Conservation (phyloP, 1,140 invertebrate species). For the Orchesella cincta region DNA sequence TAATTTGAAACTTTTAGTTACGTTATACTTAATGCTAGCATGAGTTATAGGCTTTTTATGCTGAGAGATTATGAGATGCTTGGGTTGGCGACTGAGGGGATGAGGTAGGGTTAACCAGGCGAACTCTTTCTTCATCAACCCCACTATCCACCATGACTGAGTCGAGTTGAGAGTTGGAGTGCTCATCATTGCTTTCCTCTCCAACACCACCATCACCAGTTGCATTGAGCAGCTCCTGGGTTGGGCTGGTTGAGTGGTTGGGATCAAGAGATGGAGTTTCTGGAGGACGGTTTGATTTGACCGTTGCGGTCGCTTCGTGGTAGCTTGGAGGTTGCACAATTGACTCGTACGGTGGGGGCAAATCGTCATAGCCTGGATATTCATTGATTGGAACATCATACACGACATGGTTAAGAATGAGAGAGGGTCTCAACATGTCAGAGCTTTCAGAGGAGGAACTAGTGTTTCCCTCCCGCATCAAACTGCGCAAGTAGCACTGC, state of each 20-base stretch:
- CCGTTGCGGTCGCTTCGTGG: constrained; percentile 10
- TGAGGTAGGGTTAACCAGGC: background rate
- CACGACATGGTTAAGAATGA: constrained; percentile 23
- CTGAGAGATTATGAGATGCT: background rate
- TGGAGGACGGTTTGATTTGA: background rate
- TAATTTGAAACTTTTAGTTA: no score
- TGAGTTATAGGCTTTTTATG: no score
- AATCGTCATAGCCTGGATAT: constrained; percentile 15
- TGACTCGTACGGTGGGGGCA: constrained; percentile 32
- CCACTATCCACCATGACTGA: no score
- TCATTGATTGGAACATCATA: constrained; percentile 34
- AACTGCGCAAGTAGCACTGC: background rate
- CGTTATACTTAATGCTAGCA: no score
- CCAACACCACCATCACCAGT: no score
- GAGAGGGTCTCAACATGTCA: background rate
- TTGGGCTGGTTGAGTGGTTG: no score
- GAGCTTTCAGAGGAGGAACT: background rate
- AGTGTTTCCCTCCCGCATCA: constrained; percentile 5
- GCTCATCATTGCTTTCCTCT: no score
- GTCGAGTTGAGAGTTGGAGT: no score
- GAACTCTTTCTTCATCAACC: background rate
- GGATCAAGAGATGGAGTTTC: background rate
- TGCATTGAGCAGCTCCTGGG: no score
- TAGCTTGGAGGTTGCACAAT: constrained; percentile 34
- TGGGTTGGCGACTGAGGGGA: background rate